These are phyloP conservation scores for Dicroscelio sp. DNA, from an alignment of 2,888 invertebrate species.

Conservation along the genomic window DNA sequence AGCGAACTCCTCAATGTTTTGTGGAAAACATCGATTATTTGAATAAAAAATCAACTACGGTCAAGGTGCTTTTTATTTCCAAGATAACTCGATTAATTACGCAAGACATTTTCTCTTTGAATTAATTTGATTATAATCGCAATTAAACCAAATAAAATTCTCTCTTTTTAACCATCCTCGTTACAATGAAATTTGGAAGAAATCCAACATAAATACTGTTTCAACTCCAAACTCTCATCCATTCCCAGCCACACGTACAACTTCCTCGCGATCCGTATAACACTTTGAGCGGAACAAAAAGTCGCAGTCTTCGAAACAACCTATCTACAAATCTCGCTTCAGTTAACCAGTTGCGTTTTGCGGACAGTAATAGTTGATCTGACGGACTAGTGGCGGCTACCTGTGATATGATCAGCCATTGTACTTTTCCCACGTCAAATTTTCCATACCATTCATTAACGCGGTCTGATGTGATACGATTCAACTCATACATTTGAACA, in stretches of 20 bases:
- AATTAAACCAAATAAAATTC: too few relatives aligned
- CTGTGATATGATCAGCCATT: constrained; percentile 89
- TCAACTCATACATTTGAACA: constrained; percentile 54
- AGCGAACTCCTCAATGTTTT: too few relatives aligned
- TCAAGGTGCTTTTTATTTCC: too few relatives aligned
- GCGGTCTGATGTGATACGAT: constrained; percentile 57
- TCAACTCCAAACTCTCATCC: too few relatives aligned
- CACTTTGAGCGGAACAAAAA: constrained; percentile 49
- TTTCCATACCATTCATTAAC: constrained; percentile 32
- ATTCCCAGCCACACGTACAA: constrained; percentile 45
- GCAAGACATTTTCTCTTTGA: too few relatives aligned
- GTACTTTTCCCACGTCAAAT: constrained; percentile 79
- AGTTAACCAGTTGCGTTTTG: constrained; percentile 4
- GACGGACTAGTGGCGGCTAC: constrained; percentile 85
- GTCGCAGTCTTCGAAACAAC: constrained; percentile 47
- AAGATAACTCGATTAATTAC: too few relatives aligned
- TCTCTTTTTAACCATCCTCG: too few relatives aligned
- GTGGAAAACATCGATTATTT: too few relatives aligned
- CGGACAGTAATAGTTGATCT: constrained; percentile 84
- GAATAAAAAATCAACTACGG: too few relatives aligned
- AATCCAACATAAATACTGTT: not conserved
- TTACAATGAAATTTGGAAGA: not conserved
- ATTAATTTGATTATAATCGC: too few relatives aligned
- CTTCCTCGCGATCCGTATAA: constrained; percentile 26
- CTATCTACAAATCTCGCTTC: constrained; percentile 50